These are phyloP conservation scores for Aegotheles bennettii DNA, from an alignment of 2,113 vertebrate genomes.

Conservation along the genomic window DNA sequence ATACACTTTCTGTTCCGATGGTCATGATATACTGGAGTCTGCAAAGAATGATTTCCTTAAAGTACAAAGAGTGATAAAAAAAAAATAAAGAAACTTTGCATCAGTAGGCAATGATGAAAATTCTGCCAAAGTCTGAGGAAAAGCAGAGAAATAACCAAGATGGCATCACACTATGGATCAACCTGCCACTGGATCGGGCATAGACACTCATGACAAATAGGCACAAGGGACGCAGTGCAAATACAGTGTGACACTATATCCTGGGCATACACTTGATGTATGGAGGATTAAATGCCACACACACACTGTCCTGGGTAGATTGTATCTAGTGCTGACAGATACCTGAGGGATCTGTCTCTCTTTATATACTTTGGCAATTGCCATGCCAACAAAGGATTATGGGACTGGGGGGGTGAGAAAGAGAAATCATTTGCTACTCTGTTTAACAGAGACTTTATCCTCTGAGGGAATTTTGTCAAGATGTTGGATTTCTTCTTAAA, in stretches of 20 bases:
- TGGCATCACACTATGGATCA: constrained; percentile 58
- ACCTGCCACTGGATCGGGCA: not conserved
- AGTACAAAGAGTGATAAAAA: not conserved
- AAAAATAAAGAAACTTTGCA: constrained; percentile 33
- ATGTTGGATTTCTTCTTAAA: constrained; percentile 25
- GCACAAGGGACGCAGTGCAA: constrained; percentile 29
- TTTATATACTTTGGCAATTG: constrained; percentile 36
- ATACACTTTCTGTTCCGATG: not conserved
- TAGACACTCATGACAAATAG: constrained; percentile 48
- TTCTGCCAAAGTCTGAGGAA: constrained; percentile 8
- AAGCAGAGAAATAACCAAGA: constrained; percentile 22
- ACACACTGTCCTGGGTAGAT: constrained; percentile 49
- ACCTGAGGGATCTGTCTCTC: constrained; percentile 58
- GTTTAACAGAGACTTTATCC: constrained; percentile 34
- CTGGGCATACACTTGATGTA: constrained; percentile 36
- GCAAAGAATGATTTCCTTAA: not conserved
- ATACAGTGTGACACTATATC: constrained; percentile 32
- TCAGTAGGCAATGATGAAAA: constrained; percentile 30
- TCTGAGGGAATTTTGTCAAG: constrained; percentile 9
- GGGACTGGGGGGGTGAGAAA: not conserved
- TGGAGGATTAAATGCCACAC: constrained; percentile 58
- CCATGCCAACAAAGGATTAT: constrained; percentile 31
- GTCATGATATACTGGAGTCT: not conserved
- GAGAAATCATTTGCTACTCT: constrained; percentile 21
- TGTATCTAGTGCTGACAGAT: constrained; percentile 49